Conservation (phyloP, 2,888 invertebrate species). For the Hyposoter dolosus region DNA sequence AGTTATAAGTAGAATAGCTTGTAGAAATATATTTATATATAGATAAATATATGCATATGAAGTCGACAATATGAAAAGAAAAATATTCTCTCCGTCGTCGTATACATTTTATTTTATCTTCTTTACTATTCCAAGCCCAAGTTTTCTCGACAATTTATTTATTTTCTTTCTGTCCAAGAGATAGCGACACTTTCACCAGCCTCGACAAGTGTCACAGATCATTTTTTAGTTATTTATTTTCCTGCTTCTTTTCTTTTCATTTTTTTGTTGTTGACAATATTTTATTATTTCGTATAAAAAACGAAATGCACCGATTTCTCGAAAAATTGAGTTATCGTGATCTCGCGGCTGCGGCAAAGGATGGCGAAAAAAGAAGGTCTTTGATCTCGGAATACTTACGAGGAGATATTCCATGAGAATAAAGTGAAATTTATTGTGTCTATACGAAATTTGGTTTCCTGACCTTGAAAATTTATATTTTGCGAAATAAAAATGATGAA, state of each 20-base stretch:
- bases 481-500: no score
- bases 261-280: conserved; percentile 11
- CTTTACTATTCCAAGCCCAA: conserved; percentile 20
- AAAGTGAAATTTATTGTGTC: no score
- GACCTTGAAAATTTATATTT: no score
- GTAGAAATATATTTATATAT: conserved; percentile 1
- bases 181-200: conserved; percentile 63
- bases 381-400: no score
- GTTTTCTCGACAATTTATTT: conserved; percentile 39
- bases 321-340: not conserved
- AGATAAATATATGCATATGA: conserved; percentile 1
- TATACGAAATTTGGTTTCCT: no score
- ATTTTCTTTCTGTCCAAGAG: conserved; percentile 23
- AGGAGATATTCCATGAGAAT: no score
- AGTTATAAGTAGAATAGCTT: not conserved
- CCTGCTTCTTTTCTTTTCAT: not conserved
- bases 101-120: conserved; percentile 19
- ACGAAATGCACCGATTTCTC: not conserved
- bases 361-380: no score
- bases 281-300: not conserved
- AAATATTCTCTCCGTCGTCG: conserved; percentile 35
- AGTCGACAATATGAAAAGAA: conserved; percentile 31
- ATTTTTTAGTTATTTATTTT: conserved; percentile 3
- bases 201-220: conserved; percentile 32
- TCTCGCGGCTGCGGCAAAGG: not conserved